Conservation (phyloP, 35 echinoderm and acorn worm species). For the Patiria miniata region DNA sequence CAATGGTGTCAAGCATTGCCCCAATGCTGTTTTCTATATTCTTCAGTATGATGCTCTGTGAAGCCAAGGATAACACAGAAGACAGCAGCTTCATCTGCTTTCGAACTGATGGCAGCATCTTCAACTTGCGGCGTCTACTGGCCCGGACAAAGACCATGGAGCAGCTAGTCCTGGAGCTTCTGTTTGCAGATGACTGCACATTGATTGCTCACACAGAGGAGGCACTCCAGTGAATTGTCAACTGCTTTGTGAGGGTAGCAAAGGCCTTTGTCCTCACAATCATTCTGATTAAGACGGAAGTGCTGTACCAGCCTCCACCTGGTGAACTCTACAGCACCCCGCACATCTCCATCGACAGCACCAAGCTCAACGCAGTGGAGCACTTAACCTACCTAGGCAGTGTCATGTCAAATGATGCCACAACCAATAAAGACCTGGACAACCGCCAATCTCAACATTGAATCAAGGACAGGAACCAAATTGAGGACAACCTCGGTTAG, state of each 20-base stretch:
- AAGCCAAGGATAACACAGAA: too few relatives aligned
- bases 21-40: slow-evolving; percentile 35
- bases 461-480: too few relatives aligned
- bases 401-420: neutral
- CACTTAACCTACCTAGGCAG: slow-evolving; percentile 15
- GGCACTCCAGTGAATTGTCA: slow-evolving; percentile 7
- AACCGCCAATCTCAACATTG: too few relatives aligned
- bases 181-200: slow-evolving; percentile 33
- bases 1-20: slow-evolving; percentile 44
- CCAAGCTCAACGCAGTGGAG: neutral
- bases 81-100: too few relatives aligned
- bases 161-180: neutral
- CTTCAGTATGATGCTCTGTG: slow-evolving; percentile 21
- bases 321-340: neutral
- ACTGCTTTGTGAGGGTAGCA: slow-evolving; percentile 19
- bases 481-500: too few relatives aligned
- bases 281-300: slow-evolving; percentile 38
- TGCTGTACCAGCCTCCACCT: slow-evolving; percentile 9
- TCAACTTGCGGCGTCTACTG: neutral
- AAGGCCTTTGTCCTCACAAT: slow-evolving; percentile 26
- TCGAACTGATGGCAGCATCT: slow-evolving; percentile 10
- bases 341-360: neutral
- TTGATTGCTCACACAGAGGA: slow-evolving; percentile 7
- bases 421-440: neutral
- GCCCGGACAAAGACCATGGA: slow-evolving; percentile 2